Evolutionary conservation across 2,113 vertebrate species (phyloP).

Genomic region (Cochlearius cochlearius): DNA sequence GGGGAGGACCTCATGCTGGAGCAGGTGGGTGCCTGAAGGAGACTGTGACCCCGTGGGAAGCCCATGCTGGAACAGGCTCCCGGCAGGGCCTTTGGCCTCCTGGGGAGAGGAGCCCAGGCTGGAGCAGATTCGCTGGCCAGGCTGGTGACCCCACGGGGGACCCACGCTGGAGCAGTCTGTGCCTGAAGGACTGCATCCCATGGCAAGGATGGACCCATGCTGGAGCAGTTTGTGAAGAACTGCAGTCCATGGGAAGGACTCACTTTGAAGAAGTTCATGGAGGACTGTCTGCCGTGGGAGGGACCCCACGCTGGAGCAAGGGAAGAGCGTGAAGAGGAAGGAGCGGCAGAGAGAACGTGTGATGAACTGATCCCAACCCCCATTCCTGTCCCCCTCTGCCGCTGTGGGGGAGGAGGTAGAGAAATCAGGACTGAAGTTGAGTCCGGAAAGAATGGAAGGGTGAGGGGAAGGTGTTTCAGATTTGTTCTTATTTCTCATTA

Average conservation of each 20-base stretch:
- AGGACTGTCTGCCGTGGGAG: background rate
- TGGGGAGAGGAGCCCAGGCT: fast-evolving
- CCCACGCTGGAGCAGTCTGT: fast-evolving
- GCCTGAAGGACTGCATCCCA: background rate
- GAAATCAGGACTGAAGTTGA: fast-evolving
- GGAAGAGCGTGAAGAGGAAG: background rate
- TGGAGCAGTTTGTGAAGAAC: background rate
- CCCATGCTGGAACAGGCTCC: background rate
- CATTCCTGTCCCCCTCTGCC: fast-evolving
- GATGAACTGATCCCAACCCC: background rate
- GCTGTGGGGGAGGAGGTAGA: background rate
- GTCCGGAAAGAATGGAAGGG: background rate
- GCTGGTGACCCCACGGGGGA: background rate
- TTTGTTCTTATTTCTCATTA: background rate
- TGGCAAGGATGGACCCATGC: fast-evolving
- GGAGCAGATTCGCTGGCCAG: background rate
- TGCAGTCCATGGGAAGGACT: background rate
- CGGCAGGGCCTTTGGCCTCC: background rate
- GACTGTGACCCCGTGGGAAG: background rate
- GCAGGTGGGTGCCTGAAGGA: background rate
- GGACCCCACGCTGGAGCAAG: no score
- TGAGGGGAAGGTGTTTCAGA: background rate
- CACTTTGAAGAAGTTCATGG: background rate
- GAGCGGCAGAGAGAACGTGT: fast-evolving
- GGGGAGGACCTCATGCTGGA: fast-evolving